These are phyloP conservation scores for Leptopilina myrica DNA, from an alignment of 2,888 invertebrate genomes.

Conservation along the genomic window DNA sequence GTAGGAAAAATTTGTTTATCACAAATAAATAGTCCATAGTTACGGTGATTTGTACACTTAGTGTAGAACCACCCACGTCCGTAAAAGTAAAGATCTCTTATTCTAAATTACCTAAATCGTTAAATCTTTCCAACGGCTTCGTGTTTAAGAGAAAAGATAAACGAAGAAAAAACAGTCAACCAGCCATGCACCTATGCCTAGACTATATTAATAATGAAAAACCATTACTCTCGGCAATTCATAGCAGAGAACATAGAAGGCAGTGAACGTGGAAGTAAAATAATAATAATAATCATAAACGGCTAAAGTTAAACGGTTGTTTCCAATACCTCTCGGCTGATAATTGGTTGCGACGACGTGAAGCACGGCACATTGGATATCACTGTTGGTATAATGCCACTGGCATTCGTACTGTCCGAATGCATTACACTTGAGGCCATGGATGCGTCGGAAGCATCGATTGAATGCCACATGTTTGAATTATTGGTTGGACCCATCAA, in stretches of 20 bases:
- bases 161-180: slow-evolving; percentile 54
- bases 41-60: background rate
- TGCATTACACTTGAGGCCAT: slow-evolving; percentile 60
- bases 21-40: background rate
- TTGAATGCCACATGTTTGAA: slow-evolving; percentile 73
- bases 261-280: slow-evolving; percentile 13
- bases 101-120: background rate
- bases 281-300: background rate
- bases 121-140: slow-evolving; percentile 12
- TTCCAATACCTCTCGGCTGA: slow-evolving; percentile 83
- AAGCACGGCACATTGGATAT: slow-evolving; percentile 72
- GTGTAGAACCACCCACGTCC: background rate
- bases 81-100: slow-evolving; percentile 7
- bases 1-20: too few species aligned
- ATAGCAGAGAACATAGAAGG: slow-evolving; percentile 27
- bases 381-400: slow-evolving; percentile 70
- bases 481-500: slow-evolving; percentile 72
- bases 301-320: slow-evolving; percentile 80
- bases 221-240: slow-evolving; percentile 4
- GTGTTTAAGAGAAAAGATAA: slow-evolving; percentile 51
- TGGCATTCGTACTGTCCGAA: slow-evolving; percentile 63
- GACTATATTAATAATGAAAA: slow-evolving; percentile 18
- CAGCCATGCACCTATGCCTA: slow-evolving; percentile 69
- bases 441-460: slow-evolving; percentile 70
- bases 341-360: slow-evolving; percentile 73